These are phyloP conservation scores for Zootermopsis nevadensis DNA, from an alignment of 2,888 invertebrate species.

Conservation along the genomic window DNA sequence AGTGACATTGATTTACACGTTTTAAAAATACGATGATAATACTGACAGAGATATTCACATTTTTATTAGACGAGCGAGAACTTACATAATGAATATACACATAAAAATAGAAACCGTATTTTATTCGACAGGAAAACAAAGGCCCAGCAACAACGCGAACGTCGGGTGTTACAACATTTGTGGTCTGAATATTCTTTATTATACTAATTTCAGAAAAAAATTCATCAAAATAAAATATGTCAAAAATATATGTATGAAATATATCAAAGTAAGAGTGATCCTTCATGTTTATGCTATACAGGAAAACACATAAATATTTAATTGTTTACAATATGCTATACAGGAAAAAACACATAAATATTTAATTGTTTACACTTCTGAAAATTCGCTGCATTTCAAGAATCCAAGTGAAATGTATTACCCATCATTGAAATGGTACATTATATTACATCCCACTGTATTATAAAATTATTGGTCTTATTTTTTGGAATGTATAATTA, in stretches of 20 bases:
- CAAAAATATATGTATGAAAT: not conserved
- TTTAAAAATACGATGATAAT: not conserved
- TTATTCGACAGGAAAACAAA: no score
- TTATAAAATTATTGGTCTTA: no score
- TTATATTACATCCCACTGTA: no score
- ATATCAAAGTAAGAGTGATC: not conserved
- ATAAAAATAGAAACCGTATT: no score
- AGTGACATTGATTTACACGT: not conserved
- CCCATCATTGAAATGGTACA: no score
- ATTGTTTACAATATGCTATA: constrained; percentile 15
- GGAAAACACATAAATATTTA: not conserved
- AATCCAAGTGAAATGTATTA: no score
- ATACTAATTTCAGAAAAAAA: not conserved
- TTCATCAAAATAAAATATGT: no score
- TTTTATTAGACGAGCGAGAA: not conserved
- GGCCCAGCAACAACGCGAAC: no score
- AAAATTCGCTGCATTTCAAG: not conserved
- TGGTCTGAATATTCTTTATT: not conserved
- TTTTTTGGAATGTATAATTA: no score
- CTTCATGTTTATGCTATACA: not conserved
- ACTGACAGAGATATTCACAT: not conserved
- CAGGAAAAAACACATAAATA: not conserved
- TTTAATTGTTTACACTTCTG: no score
- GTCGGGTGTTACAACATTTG: no score
- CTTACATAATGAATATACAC: not conserved